phyloP scores from a whole-genome alignment of 2,113 vertebrate species.

The Egretta garzetta region DNA sequence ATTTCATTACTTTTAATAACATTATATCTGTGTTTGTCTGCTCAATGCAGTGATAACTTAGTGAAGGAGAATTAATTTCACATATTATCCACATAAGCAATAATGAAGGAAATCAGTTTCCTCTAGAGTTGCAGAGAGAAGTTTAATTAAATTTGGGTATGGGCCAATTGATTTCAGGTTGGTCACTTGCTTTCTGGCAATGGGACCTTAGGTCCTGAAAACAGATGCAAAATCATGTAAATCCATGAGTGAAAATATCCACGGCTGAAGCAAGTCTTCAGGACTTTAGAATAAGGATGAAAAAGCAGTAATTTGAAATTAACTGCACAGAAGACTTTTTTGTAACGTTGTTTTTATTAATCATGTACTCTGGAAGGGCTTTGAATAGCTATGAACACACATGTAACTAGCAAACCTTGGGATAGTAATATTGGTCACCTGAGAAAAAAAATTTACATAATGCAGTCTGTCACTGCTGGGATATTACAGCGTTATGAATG shows the following conservation, averaged over 20 bases:
- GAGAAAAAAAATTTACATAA: not conserved
- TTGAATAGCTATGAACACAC: not conserved
- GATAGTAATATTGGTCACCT: not conserved
- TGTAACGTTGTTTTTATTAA: not conserved
- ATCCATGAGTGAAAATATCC: constrained; percentile 17
- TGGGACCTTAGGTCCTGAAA: not conserved
- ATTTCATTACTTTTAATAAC: constrained; percentile 76
- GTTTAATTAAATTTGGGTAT: constrained; percentile 76
- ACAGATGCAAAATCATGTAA: constrained; percentile 24
- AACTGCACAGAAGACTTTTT: not conserved
- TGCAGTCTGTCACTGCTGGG: not conserved
- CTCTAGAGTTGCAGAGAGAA: constrained; percentile 51
- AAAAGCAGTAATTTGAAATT: constrained; percentile 32
- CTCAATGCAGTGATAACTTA: constrained; percentile 71
- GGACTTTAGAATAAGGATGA: not conserved
- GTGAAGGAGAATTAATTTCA: constrained; percentile 76
- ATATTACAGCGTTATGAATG: not conserved
- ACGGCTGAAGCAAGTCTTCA: constrained; percentile 19
- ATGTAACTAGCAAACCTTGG: not conserved
- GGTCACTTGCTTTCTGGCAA: constrained; percentile 54
- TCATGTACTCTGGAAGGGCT: not conserved
- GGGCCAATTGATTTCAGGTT: constrained; percentile 67
- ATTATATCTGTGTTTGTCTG: constrained; percentile 75
- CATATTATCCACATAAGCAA: constrained; percentile 73
- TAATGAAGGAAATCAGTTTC: constrained; percentile 74